Percentiles rank a stretch among this genome's conserved stretches.
Evolutionary conservation across 2,113 vertebrate species (phyloP).

Genomic region (Cephalopterus ornatus): DNA sequence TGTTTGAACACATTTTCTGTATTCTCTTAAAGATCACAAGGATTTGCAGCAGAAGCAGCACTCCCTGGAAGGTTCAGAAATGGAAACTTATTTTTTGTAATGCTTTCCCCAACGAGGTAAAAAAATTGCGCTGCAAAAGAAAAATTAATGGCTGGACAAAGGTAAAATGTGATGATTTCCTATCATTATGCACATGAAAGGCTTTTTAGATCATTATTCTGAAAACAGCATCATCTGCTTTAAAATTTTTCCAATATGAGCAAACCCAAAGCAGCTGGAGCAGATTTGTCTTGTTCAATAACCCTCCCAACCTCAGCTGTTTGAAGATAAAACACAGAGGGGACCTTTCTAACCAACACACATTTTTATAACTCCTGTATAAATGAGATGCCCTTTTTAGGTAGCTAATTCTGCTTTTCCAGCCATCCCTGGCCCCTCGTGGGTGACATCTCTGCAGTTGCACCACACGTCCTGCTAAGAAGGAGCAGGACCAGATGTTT

Average conservation of each 20-base stretch:
- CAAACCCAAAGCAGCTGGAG: conserved; percentile 19
- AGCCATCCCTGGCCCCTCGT: conserved; percentile 12
- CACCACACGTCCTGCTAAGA: conserved; percentile 44
- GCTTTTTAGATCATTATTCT: not conserved
- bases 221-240: not conserved
- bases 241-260: not conserved
- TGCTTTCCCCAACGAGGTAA: not conserved
- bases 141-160: not conserved
- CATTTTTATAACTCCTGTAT: conserved; percentile 11
- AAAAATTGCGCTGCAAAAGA: not conserved
- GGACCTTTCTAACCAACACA: not conserved
- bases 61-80: not conserved
- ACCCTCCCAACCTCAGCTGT: not conserved
- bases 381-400: conserved; percentile 41
- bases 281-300: not conserved
- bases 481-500: conserved; percentile 68
- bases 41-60: not conserved
- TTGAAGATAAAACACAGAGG: not conserved
- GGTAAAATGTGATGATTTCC: not conserved
- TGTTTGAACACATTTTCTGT: not conserved
- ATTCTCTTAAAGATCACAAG: not conserved
- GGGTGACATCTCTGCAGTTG: conserved; percentile 65
- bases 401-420: not conserved
- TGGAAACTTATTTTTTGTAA: not conserved
- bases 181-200: not conserved